Percentiles rank a stretch among this genome's conserved stretches.
phyloP scores from a whole-genome alignment of 2,888 invertebrate genomes.

The Therioaphis trifolii region DNA sequence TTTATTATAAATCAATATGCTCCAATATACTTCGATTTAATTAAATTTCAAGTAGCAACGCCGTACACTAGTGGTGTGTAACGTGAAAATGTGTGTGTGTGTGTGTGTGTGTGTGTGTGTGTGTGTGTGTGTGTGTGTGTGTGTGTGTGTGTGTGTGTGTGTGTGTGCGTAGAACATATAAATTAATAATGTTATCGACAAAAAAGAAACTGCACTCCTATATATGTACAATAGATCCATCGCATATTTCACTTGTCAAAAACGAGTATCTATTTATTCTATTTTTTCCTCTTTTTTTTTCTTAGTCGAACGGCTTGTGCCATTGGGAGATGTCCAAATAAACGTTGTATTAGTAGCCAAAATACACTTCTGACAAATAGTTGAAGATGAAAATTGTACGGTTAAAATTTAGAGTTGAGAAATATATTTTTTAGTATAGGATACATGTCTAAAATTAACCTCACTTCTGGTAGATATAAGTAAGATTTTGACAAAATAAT shows the following conservation, averaged over 20 bases:
- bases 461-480: not conserved
- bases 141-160: no score
- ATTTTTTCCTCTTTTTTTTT: not conserved
- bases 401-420: conserved; percentile 31
- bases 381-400: conserved; percentile 29
- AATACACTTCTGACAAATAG: conserved; percentile 58
- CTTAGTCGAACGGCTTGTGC: not conserved
- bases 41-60: no score
- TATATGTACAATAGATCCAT: conserved; percentile 15
- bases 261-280: not conserved
- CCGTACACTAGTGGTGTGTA: no score
- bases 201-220: not conserved
- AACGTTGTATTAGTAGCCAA: conserved; percentile 47
- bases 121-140: no score
- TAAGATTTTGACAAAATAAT: not conserved
- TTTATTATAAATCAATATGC: no score
- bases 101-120: no score
- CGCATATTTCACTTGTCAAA: conserved; percentile 24
- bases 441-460: conserved; percentile 13
- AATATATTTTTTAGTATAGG: conserved; percentile 15
- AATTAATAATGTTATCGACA: conserved; percentile 22
- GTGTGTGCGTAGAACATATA: no score
- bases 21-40: no score
- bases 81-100: no score
- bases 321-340: conserved; percentile 55